These are phyloP conservation scores for Dryocosmus kuriphilus DNA, from an alignment of 2,888 invertebrate species.

Conservation along the genomic window DNA sequence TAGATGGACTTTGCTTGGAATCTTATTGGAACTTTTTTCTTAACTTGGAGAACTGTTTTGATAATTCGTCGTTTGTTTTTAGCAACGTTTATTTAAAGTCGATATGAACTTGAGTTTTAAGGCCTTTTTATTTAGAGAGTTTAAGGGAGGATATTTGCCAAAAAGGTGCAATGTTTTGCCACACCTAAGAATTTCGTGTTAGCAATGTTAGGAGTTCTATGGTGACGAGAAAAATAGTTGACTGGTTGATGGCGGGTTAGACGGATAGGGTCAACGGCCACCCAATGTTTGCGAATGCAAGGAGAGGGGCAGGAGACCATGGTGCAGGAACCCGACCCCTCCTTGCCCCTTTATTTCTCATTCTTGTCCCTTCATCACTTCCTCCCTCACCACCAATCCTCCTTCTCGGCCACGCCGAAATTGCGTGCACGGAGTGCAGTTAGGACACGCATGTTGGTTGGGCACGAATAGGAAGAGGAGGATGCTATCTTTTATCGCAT, in stretches of 20 bases:
- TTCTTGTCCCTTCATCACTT: conserved; percentile 56
- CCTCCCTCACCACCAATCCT: conserved; percentile 56
- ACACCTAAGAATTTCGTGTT: conserved; percentile 49
- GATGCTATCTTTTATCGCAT: conserved; percentile 59
- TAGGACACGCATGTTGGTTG: conserved; percentile 59
- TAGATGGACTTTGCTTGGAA: too few relatives aligned
- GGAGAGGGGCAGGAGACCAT: conserved; percentile 52
- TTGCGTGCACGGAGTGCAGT: conserved; percentile 73
- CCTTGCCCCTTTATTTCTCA: conserved; percentile 18
- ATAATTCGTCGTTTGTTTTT: too few relatives aligned
- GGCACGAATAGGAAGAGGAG: conserved; percentile 33
- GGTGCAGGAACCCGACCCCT: conserved; percentile 34
- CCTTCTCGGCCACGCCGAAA: conserved; percentile 60
- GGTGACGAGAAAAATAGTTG: conserved; percentile 66
- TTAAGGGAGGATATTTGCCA: background rate
- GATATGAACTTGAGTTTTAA: too few relatives aligned
- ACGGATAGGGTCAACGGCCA: conserved; percentile 73
- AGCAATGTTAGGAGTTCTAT: conserved; percentile 46
- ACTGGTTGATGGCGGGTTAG: conserved; percentile 73
- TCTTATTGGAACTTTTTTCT: too few relatives aligned
- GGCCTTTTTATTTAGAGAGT: too few relatives aligned
- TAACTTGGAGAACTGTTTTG: too few relatives aligned
- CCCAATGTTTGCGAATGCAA: conserved; percentile 74
- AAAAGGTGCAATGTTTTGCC: conserved; percentile 27
- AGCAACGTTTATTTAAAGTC: too few relatives aligned